Conservation (phyloP, 2,888 invertebrate genomes). For the Trissolcus japonicus region DNA sequence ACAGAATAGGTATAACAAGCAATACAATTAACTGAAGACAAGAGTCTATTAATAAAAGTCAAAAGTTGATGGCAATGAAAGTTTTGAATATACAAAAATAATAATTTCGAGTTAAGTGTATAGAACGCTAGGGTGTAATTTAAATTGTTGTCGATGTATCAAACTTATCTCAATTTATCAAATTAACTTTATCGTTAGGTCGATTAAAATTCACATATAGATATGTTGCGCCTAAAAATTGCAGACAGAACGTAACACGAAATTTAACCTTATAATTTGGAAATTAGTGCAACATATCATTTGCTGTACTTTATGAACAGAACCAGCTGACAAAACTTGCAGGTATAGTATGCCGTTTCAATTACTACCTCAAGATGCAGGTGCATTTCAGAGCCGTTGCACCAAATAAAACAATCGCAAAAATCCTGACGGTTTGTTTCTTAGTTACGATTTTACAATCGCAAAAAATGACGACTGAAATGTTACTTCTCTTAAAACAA, state of each 20-base stretch:
- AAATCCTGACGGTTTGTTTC: constrained; percentile 32
- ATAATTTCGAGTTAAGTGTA: too few relatives aligned
- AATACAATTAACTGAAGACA: constrained; percentile 4
- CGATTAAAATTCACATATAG: constrained; percentile 7
- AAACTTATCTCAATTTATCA: too few relatives aligned
- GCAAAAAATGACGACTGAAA: constrained; percentile 22
- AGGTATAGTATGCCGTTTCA: constrained; percentile 41
- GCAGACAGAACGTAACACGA: constrained; percentile 20
- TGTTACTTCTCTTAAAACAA: constrained; percentile 12
- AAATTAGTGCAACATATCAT: constrained; percentile 48
- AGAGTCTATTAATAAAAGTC: neutral
- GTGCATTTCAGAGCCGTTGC: constrained; percentile 38
- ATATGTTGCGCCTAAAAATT: constrained; percentile 1
- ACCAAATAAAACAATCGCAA: constrained; percentile 38
- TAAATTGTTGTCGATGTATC: too few relatives aligned
- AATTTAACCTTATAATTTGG: constrained; percentile 46
- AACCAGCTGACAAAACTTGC: constrained; percentile 51
- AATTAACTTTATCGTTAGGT: too few relatives aligned
- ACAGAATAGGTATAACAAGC: constrained; percentile 20
- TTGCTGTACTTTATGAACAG: constrained; percentile 42
- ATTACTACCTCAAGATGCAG: constrained; percentile 49
- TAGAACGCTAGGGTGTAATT: too few relatives aligned
- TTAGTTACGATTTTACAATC: constrained; percentile 31
- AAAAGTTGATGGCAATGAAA: neutral
- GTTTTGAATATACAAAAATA: too few relatives aligned